Evolutionary conservation across 2,888 invertebrate species (phyloP).

Genomic region (Osmoderma eremita): DNA sequence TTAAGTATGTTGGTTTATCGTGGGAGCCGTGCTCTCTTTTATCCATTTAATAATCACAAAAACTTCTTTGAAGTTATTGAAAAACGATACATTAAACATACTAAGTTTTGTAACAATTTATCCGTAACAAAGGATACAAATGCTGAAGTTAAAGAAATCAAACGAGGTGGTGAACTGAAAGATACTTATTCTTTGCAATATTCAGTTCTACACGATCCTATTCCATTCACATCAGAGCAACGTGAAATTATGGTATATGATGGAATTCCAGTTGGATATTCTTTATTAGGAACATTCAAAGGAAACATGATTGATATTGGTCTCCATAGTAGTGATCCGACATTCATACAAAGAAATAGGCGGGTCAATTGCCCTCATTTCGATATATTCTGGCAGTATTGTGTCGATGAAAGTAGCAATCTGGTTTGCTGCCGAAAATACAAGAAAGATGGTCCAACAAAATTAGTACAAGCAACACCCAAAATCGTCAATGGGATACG

Average conservation of each 20-base stretch:
- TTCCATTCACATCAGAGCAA: constrained; percentile 30
- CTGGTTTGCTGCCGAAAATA: constrained; percentile 53
- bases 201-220: constrained; percentile 4
- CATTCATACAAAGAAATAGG: constrained; percentile 49
- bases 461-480: constrained; percentile 51
- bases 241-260: constrained; percentile 16
- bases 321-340: constrained; percentile 45
- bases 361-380: constrained; percentile 51
- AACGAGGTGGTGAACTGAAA: constrained; percentile 5
- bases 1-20: constrained; percentile 34
- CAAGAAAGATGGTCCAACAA: constrained; percentile 46
- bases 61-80: constrained; percentile 36
- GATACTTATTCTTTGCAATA: constrained; percentile 29
- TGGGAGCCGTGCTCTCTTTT: constrained; percentile 34
- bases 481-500: constrained; percentile 42
- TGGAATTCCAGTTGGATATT: constrained; percentile 25
- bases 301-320: constrained; percentile 46
- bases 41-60: constrained; percentile 18
- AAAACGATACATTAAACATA: constrained; percentile 36
- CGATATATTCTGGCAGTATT: constrained; percentile 55
- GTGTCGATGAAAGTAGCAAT: constrained; percentile 53
- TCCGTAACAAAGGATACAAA: constrained; percentile 35
- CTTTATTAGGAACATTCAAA: constrained; percentile 20
- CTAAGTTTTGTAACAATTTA: constrained; percentile 34
- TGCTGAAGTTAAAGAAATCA: constrained; percentile 31